Evolutionary conservation across 2,888 invertebrate species (phyloP).

Genomic region (Eilema sororculum): DNA sequence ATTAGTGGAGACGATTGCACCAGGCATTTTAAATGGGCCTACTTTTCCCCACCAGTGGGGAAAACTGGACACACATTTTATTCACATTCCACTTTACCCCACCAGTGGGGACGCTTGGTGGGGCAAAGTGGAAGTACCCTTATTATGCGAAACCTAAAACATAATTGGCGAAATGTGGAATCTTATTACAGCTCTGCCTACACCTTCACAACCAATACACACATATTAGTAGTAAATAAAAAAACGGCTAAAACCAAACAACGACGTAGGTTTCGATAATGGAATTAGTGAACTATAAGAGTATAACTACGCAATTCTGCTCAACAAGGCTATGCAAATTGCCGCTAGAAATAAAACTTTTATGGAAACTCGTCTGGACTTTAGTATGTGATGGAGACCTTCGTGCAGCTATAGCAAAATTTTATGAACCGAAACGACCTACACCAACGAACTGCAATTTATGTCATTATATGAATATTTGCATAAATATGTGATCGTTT

Average conservation of each 20-base stretch:
- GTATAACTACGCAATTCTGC: conserved; percentile 11
- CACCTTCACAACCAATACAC: background rate
- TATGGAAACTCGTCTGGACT: conserved; percentile 23
- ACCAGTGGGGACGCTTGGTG: too few relatives aligned
- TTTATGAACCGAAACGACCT: conserved; percentile 24
- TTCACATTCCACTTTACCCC: too few relatives aligned
- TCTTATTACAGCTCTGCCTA: background rate
- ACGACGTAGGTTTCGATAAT: conserved; percentile 8
- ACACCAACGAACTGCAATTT: conserved; percentile 17
- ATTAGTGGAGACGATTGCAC: too few relatives aligned
- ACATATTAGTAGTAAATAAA: background rate
- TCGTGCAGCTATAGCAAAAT: conserved; percentile 24
- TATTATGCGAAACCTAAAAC: too few relatives aligned
- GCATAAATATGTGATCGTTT: conserved; percentile 14
- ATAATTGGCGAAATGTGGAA: too few relatives aligned
- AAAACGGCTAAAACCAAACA: background rate
- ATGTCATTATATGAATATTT: conserved; percentile 20
- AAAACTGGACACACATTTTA: too few relatives aligned
- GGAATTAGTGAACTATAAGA: background rate
- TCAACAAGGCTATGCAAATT: conserved; percentile 17
- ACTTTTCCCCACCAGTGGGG: too few relatives aligned
- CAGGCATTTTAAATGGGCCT: too few relatives aligned
- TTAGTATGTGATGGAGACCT: conserved; percentile 21
- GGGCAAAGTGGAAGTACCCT: too few relatives aligned
- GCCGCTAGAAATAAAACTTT: conserved; percentile 26